These are phyloP conservation scores for Prochilodus magdalenae DNA, from an alignment of 2,113 vertebrate genomes.

Conservation along the genomic window DNA sequence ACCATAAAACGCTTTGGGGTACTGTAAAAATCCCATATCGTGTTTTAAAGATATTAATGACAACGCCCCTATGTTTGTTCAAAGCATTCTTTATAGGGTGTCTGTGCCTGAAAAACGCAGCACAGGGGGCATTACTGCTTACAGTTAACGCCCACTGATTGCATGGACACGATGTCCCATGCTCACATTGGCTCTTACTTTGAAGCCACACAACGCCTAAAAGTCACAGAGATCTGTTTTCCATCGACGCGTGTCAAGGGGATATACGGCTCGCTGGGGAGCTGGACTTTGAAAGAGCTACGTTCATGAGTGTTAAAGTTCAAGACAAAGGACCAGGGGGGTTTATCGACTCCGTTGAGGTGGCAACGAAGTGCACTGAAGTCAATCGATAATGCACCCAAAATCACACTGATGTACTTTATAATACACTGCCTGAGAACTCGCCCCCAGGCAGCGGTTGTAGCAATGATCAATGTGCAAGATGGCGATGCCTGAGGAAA, in stretches of 20 bases:
- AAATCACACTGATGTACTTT: conserved; percentile 60
- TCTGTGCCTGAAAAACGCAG: conserved; percentile 48
- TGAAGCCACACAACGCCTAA: too few relatives aligned
- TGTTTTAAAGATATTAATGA: conserved; percentile 48
- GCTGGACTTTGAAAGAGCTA: too few relatives aligned
- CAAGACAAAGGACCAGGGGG: conserved; percentile 72
- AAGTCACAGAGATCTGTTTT: too few relatives aligned
- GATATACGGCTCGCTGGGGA: conserved; percentile 58
- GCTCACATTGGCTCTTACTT: too few relatives aligned
- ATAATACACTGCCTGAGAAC: conserved; percentile 53
- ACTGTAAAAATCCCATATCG: conserved; percentile 35
- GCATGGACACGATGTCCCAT: too few relatives aligned
- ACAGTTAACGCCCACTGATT: too few relatives aligned
- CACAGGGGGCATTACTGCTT: neutral
- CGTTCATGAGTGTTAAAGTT: conserved; percentile 36
- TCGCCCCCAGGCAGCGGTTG: conserved; percentile 39
- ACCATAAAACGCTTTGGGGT: conserved; percentile 25
- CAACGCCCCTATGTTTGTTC: conserved; percentile 63
- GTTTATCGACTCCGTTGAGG: conserved; percentile 63
- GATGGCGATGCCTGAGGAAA: conserved; percentile 57
- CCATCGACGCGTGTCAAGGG: too few relatives aligned
- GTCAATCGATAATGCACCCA: conserved; percentile 70
- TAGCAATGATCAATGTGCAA: conserved; percentile 56
- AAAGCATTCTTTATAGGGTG: conserved; percentile 56
- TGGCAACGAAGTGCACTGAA: conserved; percentile 71